Evolutionary conservation across 1,140 invertebrate genomes (phyloP).

Genomic region (Apis dorsata): DNA sequence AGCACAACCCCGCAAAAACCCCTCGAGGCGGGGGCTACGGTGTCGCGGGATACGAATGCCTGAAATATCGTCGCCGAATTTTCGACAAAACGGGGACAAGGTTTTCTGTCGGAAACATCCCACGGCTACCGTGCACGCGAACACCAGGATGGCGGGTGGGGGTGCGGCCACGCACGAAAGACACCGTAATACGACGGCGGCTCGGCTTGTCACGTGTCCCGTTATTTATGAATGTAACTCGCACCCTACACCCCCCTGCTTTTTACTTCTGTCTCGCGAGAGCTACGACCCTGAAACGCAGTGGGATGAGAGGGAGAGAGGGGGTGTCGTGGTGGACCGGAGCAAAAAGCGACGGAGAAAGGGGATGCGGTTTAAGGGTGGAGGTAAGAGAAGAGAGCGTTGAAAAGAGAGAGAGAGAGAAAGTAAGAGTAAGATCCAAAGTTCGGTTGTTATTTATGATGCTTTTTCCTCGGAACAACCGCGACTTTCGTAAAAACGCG

Average conservation of each 20-base stretch:
- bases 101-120: slow-evolving; percentile 40
- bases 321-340: slow-evolving; percentile 66
- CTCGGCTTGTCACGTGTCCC: slow-evolving; percentile 69
- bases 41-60: neutral
- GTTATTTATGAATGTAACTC: slow-evolving; percentile 75
- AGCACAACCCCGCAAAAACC: neutral
- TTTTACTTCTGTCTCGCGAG: slow-evolving; percentile 76
- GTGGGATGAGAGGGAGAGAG: slow-evolving; percentile 36
- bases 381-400: neutral
- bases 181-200: slow-evolving; percentile 56
- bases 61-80: slow-evolving; percentile 42
- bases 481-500: slow-evolving; percentile 58
- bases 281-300: slow-evolving; percentile 15
- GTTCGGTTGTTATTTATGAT: slow-evolving; percentile 76
- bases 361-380: slow-evolving; percentile 2
- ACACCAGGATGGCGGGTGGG: no score
- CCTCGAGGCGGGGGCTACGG: neutral
- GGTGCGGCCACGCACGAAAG: slow-evolving; percentile 37
- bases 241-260: slow-evolving; percentile 70
- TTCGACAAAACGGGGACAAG: slow-evolving; percentile 47
- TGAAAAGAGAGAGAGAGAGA: slow-evolving; percentile 38
- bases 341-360: slow-evolving; percentile 23
- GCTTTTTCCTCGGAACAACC: slow-evolving; percentile 64
- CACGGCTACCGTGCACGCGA: slow-evolving; percentile 12
- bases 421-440: slow-evolving; percentile 60